phyloP scores from a whole-genome alignment of 2,113 vertebrate genomes.

The Platysternon megacephalum region DNA sequence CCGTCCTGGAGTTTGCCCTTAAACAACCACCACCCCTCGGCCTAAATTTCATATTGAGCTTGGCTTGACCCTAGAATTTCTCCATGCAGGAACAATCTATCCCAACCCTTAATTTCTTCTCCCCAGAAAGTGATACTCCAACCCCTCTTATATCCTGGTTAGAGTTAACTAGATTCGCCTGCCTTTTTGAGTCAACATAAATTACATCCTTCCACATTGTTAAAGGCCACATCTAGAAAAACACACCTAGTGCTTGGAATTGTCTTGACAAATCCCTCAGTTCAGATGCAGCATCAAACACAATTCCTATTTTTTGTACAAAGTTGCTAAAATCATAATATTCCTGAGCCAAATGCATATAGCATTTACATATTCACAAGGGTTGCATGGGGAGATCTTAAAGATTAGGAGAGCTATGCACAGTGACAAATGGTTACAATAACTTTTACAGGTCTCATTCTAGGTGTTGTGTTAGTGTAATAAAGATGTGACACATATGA shows the following conservation, averaged over 20 bases:
- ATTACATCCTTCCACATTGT: not conserved
- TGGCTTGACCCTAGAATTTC: not conserved
- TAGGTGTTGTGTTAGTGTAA: not conserved
- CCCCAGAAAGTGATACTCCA: not conserved
- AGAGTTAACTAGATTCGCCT: not conserved
- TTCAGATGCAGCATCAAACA: not conserved
- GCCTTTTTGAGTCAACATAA: not conserved
- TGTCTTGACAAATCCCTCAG: not conserved
- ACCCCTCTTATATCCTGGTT: not conserved
- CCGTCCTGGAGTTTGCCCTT: not conserved
- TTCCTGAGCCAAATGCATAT: not conserved
- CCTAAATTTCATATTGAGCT: not conserved
- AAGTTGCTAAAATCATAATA: not conserved
- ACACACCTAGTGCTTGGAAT: not conserved
- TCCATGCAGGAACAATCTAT: not conserved
- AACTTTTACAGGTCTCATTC: not conserved
- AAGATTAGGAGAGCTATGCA: not conserved
- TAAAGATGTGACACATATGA: not conserved
- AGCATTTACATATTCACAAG: not conserved
- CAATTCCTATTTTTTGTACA: not conserved
- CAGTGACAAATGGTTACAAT: not conserved
- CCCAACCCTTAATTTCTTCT: not conserved
- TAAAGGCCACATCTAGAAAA: slow-evolving; percentile 5
- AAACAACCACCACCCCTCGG: not conserved
- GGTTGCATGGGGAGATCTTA: not conserved